phyloP scores from a whole-genome alignment of 1,140 invertebrate species.

The Glomeris maerens region DNA sequence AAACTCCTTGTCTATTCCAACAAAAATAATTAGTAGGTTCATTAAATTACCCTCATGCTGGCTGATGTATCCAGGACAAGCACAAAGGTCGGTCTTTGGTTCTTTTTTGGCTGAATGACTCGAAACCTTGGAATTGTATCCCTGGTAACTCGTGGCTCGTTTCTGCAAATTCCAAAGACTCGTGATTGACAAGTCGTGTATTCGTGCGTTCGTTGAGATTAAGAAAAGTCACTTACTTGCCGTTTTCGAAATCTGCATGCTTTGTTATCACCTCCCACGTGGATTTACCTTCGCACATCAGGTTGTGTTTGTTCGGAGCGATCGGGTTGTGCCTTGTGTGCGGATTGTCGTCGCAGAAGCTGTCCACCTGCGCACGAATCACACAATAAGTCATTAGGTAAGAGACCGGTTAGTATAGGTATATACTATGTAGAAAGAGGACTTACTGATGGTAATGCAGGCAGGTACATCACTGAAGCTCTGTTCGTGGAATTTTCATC shows the following conservation, averaged over 20 bases:
- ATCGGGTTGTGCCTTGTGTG: slow-evolving; percentile 22
- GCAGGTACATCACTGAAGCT: slow-evolving; percentile 17
- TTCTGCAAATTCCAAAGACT: too few relatives aligned
- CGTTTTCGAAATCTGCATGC: slow-evolving; percentile 22
- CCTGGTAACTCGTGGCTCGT: background rate
- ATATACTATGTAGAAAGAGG: background rate
- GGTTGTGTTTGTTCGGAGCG: slow-evolving; percentile 30
- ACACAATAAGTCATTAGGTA: slow-evolving; percentile 4
- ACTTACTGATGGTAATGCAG: slow-evolving; percentile 3
- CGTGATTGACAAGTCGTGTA: background rate
- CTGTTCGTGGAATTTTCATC: slow-evolving; percentile 9
- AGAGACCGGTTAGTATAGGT: background rate
- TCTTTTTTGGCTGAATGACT: slow-evolving; percentile 10
- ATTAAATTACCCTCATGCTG: slow-evolving; percentile 11
- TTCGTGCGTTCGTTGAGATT: background rate
- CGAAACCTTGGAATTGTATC: slow-evolving; percentile 3
- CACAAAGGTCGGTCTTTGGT: slow-evolving; percentile 11
- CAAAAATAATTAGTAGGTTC: background rate
- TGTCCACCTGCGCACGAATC: slow-evolving; percentile 13
- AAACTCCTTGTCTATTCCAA: slow-evolving; percentile 2
- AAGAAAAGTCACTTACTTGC: background rate
- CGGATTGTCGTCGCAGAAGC: slow-evolving; percentile 18
- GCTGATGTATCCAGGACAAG: slow-evolving; percentile 7
- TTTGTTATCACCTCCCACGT: slow-evolving; percentile 22
- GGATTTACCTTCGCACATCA: slow-evolving; percentile 20